phyloP scores from a whole-genome alignment of 1,140 invertebrate species.

The Zaprionus taronus region DNA sequence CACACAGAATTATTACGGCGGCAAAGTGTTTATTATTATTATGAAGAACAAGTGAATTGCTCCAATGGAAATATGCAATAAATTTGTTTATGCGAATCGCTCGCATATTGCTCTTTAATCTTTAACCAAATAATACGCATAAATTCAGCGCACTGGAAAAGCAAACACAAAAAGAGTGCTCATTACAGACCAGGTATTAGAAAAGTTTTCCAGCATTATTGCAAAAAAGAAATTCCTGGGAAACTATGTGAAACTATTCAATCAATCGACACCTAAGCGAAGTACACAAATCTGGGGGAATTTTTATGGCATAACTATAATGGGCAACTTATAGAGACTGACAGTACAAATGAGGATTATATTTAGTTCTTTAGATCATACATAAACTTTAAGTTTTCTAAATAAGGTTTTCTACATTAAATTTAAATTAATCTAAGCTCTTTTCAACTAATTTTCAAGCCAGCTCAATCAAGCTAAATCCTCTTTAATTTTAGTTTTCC shows the following conservation, averaged over 20 bases:
- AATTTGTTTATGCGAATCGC: constrained; percentile 51
- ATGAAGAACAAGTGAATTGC: constrained; percentile 35
- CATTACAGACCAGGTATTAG: constrained; percentile 1
- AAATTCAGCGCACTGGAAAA: constrained; percentile 1
- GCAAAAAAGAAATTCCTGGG: background rate
- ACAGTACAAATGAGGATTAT: no score
- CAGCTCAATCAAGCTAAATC: accelerated
- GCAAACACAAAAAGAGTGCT: constrained; percentile 7
- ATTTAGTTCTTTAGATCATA: no score
- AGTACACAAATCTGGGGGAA: background rate
- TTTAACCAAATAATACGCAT: constrained; percentile 29
- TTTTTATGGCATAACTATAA: background rate
- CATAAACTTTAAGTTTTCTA: no score
- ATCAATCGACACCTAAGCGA: background rate
- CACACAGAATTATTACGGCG: constrained; percentile 46
- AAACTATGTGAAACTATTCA: background rate
- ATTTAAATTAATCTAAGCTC: no score
- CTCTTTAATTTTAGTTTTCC: no score
- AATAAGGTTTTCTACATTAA: no score
- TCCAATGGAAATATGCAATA: constrained; percentile 41
- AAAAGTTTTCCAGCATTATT: background rate
- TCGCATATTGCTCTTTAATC: constrained; percentile 33
- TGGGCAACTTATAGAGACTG: no score
- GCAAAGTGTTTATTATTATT: constrained; percentile 71
- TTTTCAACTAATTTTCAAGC: no score